Base-by-base conservation (phyloP, 2,888 invertebrate genomes). In the Arctia plantaginis region DNA sequence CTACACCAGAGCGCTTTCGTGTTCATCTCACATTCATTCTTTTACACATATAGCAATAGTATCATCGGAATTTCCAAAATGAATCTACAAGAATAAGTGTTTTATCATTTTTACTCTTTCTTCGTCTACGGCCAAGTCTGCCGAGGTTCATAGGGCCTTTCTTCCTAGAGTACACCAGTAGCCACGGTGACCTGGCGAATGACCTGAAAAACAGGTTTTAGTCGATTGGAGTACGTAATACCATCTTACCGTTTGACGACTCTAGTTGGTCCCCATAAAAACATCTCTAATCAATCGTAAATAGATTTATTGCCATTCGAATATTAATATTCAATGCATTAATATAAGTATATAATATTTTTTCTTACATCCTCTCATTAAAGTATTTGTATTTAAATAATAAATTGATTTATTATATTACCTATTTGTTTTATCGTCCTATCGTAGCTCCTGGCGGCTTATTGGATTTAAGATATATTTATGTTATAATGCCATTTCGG, bases 371-470 rank as follows among this genome's bases (percentile, higher is more conserved):
- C 70, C 69, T 59, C 12, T 41, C 62, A 70, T 64, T 44, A 62
- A 44, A 27, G 70, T 41, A 41, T 70, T 62, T 59, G 30, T 41
- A 30, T 55, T 55, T 69, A 69, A 62, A 62, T 70, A 70, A 41
- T n/a, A 30, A n/a, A 70, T 30, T 64, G 27, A 69, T 69, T 69
- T 69, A 59, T 47, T 30, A n/a, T 27, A 66, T 8, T 7, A n/a
- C 23, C 6, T n/a, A 55, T 35, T 1, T n/a, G 33, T 39, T 69
- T 69, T 59, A 27, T 59, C 55, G 59, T 39, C 39, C n/a, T 15
- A 39, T 35, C n/a, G 23, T 13, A 39, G 55, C 69, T 39, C 18
- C 18, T 10, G 39, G n/a, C 55, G 7, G 7, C 35, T 23, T 23
- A 44, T 23, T 69, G 18, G 20, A 69, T 27, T 27, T 39, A 10